These are phyloP conservation scores for Hylaeus volcanicus DNA, from an alignment of 1,140 invertebrate genomes.

Conservation along the genomic window DNA sequence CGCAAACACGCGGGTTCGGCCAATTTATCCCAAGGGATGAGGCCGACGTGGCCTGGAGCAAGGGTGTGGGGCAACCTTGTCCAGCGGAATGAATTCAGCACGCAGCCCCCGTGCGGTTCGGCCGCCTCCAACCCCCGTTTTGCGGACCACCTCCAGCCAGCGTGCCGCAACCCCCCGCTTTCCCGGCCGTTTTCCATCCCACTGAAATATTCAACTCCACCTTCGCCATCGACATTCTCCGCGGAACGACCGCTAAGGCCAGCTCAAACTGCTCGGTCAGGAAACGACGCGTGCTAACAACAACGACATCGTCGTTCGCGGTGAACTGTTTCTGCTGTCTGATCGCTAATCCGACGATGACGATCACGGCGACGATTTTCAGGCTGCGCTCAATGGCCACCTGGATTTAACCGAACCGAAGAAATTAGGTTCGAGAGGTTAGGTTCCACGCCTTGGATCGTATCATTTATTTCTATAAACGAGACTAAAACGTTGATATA, in stretches of 20 bases:
- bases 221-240: conserved; percentile 17
- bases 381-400: background rate
- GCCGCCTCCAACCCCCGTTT: conserved; percentile 53
- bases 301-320: conserved; percentile 4
- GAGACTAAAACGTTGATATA: no score
- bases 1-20: conserved; percentile 78
- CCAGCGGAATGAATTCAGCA: conserved; percentile 77
- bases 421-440: no score
- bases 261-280: conserved; percentile 41
- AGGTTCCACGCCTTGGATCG: no score
- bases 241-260: conserved; percentile 46
- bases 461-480: no score
- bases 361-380: no score
- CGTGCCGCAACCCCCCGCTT: conserved; percentile 50
- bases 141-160: conserved; percentile 52
- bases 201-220: conserved; percentile 26
- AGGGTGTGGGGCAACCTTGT: conserved; percentile 73
- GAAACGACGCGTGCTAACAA: conserved; percentile 34
- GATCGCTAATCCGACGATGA: background rate
- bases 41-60: conserved; percentile 63
- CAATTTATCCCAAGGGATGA: conserved; percentile 80
- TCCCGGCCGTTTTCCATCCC: conserved; percentile 40
- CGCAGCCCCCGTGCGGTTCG: conserved; percentile 67
- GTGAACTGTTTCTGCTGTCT: background rate
- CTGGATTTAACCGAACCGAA: no score